A percentile compares a stretch with the other conserved stretches of the same genome.
phyloP scores from a whole-genome alignment of 2,113 vertebrate genomes.

The Agapornis roseicollis region DNA sequence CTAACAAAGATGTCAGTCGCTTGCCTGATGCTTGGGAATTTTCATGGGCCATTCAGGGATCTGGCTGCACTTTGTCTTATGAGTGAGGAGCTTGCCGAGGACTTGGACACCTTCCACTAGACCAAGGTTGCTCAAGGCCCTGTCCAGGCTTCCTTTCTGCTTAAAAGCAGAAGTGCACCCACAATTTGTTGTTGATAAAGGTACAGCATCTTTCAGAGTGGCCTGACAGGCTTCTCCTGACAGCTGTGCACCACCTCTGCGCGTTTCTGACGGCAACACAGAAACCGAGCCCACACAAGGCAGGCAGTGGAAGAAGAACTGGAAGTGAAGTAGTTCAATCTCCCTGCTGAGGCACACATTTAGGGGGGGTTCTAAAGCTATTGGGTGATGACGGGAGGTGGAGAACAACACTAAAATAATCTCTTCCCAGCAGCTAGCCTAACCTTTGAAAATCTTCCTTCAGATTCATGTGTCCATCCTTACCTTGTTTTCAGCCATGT shows the following conservation, averaged over 20 bases:
- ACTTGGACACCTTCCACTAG: not conserved
- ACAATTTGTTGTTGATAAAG: not conserved
- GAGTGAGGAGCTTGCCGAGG: not conserved
- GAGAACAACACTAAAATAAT: not conserved
- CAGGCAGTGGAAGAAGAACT: not conserved
- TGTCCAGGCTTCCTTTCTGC: not conserved
- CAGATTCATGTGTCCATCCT: not conserved
- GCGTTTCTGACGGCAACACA: not conserved
- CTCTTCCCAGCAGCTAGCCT: not conserved
- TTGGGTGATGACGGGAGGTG: not conserved
- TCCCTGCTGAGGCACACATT: not conserved
- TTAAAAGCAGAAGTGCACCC: not conserved
- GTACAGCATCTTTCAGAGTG: not conserved
- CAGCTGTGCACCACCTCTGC: not conserved
- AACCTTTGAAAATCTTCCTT: not conserved
- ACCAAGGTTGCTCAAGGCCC: not conserved
- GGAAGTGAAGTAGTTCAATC: not conserved
- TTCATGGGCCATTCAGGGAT: not conserved
- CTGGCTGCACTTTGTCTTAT: not conserved
- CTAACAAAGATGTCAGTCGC: constrained; percentile 48
- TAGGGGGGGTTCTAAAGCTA: not conserved
- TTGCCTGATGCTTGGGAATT: not conserved
- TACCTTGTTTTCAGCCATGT: not conserved
- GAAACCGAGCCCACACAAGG: fast-evolving
- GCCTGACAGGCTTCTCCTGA: not conserved